Conservation (phyloP, 2,888 invertebrate genomes). For the Trachelus stipa region DNA sequence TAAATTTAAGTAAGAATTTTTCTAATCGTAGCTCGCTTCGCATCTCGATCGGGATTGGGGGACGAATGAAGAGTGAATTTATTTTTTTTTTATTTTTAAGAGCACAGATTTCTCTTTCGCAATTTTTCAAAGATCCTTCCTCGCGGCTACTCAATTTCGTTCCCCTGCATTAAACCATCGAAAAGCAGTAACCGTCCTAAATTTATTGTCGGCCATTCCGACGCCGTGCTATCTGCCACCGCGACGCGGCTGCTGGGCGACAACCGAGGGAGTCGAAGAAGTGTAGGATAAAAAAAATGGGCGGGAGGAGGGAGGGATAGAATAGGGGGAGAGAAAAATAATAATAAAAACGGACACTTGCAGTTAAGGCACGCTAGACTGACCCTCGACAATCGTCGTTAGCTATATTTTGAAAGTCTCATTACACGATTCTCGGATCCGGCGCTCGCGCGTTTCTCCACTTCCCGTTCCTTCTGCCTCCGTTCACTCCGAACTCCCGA, state of each 20-base stretch:
- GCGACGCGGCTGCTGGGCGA: not conserved
- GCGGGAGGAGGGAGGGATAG: conserved; percentile 2
- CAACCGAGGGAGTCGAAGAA: conserved; percentile 18
- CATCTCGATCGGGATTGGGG: too few relatives aligned
- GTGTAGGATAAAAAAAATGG: conserved; percentile 13
- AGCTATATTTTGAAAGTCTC: conserved; percentile 61
- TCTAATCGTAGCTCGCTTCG: too few relatives aligned
- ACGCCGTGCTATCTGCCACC: conserved; percentile 32
- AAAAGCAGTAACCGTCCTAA: conserved; percentile 60
- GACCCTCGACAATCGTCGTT: conserved; percentile 62
- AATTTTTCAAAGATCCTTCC: conserved; percentile 26
- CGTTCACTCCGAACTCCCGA: conserved; percentile 32
- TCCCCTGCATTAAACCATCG: conserved; percentile 59
- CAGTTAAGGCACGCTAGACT: conserved; percentile 62
- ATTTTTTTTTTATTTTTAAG: too few relatives aligned
- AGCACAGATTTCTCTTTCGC: too few relatives aligned
- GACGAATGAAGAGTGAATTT: too few relatives aligned
- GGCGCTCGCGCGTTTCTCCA: conserved; percentile 43
- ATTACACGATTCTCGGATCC: conserved; percentile 53
- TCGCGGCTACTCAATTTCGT: conserved; percentile 55
- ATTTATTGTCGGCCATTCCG: conserved; percentile 60
- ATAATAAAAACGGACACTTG: conserved; percentile 62
- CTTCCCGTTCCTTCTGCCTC: conserved; percentile 35
- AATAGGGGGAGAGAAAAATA: conserved; percentile 30
- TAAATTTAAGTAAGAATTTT: too few relatives aligned